Evolutionary conservation across 2,113 vertebrate species (phyloP).

Genomic region (Microcebus griseorufus): DNA sequence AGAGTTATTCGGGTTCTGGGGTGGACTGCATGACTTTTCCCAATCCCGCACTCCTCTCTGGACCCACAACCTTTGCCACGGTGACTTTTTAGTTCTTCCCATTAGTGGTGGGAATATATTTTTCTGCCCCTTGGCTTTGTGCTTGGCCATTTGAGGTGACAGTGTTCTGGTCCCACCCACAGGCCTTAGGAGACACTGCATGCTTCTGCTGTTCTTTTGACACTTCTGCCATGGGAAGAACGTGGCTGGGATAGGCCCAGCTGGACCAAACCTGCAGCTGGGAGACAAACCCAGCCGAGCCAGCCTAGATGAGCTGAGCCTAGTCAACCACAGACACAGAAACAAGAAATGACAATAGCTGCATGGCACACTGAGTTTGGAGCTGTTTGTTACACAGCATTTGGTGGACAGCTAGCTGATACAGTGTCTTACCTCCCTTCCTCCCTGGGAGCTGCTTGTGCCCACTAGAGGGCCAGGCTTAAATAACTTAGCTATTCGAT

Average conservation of each 20-base stretch:
- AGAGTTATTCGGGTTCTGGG: neutral
- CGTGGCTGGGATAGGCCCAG: neutral
- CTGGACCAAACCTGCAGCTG: neutral
- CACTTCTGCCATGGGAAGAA: fast-evolving
- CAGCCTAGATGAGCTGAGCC: too few relatives aligned
- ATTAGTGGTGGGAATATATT: neutral
- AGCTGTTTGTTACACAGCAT: fast-evolving
- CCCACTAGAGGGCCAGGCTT: too few relatives aligned
- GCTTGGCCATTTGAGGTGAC: neutral
- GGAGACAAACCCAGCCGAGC: neutral
- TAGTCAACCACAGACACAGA: neutral
- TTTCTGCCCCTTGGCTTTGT: neutral
- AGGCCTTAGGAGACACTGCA: too few relatives aligned
- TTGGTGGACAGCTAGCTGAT: neutral
- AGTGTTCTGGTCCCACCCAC: fast-evolving
- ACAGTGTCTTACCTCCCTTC: neutral
- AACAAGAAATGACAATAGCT: neutral
- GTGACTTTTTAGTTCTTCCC: neutral
- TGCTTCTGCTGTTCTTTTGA: neutral
- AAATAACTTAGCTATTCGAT: fast-evolving
- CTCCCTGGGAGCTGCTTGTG: neutral
- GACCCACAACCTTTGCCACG: fast-evolving
- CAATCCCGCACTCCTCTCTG: fast-evolving
- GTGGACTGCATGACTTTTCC: fast-evolving
- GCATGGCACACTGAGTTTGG: fast-evolving